Base-by-base conservation (phyloP, 2,797 vertebrate genomes). In the Acomys russatus region DNA sequence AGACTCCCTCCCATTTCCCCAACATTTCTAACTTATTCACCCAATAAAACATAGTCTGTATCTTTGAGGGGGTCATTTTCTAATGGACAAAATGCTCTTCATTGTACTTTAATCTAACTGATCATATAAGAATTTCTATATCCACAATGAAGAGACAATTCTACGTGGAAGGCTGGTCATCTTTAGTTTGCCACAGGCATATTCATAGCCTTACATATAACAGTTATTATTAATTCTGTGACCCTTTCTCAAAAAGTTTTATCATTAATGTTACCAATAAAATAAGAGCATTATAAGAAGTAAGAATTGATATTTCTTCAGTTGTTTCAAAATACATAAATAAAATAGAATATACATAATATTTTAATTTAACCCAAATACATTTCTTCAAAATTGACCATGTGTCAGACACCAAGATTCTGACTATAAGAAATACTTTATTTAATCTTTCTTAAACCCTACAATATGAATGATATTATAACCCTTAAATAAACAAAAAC, bases 21-120 rank as follows among this genome's bases (percentile, higher is more conserved):
- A 87, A 94, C 30, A 71, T 95, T 92, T 94, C 54, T 61, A 91
- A n/a, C 61, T 74, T 17, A 78, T 76, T 95, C 28, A 15, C 71
- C 91, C 68, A 49, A 22, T 71, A 64, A 54, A 20, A 64, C 90
- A 38, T 2, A 38, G 56, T 61, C 71, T 92, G 12, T 85, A 44
- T 11, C 5, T 59, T 23, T 59, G n/a, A 63, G 9, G 20, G 30
- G 5, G 6, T 94, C 63, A 80, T 84, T 94, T 71, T 89, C 38
- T 83, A 30, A 88, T 18, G 30, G 88, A 94, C 73, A 63, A 44
- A 17, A 30, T 68, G n/a, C 1, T 91, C 38, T 77, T 94, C 9
- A 18, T 87, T 1, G 11, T 25, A 8, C 54, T 95, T 33, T 76
- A 90, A 11, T 9, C 17, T 88, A n/a, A 88, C 30, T 25, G 85